A percentile compares a stretch with the other conserved stretches of the same genome.
These are phyloP conservation scores for Cyprinodon diabolis DNA, from an alignment of 2,797 vertebrate species.

Conservation along the genomic window DNA sequence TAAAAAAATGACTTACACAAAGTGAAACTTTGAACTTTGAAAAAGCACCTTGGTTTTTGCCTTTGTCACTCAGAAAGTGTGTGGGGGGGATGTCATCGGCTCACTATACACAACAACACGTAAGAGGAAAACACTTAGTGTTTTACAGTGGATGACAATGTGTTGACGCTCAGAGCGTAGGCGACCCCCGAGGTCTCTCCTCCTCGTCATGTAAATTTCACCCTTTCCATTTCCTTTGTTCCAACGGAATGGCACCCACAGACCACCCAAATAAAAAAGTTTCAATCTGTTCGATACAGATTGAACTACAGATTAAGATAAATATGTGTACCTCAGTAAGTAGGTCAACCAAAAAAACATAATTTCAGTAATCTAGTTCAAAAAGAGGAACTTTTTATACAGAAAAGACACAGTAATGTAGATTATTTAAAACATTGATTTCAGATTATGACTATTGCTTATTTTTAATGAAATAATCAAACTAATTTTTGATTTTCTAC, in stretches of 20 bases:
- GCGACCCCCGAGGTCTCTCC: neutral
- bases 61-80: conserved; percentile 14
- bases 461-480: no score
- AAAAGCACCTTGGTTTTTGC: conserved; percentile 1
- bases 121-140: conserved; percentile 51
- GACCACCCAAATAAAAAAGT: conserved; percentile 13
- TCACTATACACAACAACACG: conserved; percentile 14
- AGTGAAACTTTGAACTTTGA: no score
- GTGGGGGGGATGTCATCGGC: neutral
- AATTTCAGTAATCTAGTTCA: neutral
- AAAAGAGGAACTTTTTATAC: neutral
- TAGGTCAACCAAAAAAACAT: neutral
- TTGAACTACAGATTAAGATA: neutral
- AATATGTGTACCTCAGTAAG: neutral
- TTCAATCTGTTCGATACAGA: neutral
- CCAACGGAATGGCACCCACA: conserved; percentile 38
- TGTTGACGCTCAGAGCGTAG: conserved; percentile 1
- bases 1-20: neutral
- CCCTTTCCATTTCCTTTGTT: conserved; percentile 49
- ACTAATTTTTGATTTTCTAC: neutral
- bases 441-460: neutral
- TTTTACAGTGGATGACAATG: conserved; percentile 7
- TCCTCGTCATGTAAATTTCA: conserved; percentile 18
- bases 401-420: neutral
- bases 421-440: neutral